Conservation (phyloP, 2,888 invertebrate genomes). For the Syrphus vitripennis region DNA sequence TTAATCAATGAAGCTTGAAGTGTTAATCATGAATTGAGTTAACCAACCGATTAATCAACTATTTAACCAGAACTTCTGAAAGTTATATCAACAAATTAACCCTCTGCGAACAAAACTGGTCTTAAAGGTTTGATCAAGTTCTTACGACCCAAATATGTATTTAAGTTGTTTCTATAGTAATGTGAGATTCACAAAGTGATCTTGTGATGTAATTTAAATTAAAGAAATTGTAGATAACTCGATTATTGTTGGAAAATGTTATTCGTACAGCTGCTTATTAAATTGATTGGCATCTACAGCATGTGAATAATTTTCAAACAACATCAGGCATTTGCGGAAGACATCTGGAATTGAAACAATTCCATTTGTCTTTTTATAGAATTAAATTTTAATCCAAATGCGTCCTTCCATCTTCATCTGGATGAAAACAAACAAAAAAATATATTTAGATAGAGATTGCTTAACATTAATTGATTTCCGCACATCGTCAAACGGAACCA, state of each 20-base stretch:
- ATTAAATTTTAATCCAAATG: background rate
- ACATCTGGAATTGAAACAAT: background rate
- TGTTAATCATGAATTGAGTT: no score
- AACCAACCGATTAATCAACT: no score
- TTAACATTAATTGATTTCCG: slow-evolving; percentile 40
- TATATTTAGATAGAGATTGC: background rate
- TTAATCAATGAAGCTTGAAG: no score
- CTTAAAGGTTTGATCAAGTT: no score
- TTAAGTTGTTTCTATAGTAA: background rate
- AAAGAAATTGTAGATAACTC: background rate
- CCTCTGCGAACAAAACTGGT: no score
- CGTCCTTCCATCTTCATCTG: background rate
- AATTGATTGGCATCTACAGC: background rate
- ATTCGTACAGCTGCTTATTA: background rate
- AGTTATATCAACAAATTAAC: no score
- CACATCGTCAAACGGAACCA: background rate
- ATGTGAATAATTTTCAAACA: background rate
- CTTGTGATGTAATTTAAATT: background rate
- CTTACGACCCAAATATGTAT: background rate
- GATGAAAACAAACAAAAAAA: background rate
- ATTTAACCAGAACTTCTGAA: no score
- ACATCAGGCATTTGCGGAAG: background rate
- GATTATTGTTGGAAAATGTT: background rate
- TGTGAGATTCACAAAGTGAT: background rate
- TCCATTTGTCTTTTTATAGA: background rate